These are phyloP conservation scores for Sebastes fasciatus DNA, from an alignment of 2,113 vertebrate species.

Conservation along the genomic window DNA sequence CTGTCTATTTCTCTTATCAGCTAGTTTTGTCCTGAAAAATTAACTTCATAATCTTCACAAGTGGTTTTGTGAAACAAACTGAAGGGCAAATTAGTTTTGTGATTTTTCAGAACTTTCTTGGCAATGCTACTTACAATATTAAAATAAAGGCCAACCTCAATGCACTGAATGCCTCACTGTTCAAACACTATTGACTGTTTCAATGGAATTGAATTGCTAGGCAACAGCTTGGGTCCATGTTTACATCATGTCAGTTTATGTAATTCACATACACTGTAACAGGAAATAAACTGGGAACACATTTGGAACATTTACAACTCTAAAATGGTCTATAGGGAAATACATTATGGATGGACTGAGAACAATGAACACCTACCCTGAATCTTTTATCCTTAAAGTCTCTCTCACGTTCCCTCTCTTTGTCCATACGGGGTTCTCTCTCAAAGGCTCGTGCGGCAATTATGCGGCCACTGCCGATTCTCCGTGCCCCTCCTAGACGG, in stretches of 20 bases:
- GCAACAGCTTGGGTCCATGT: too few relatives aligned
- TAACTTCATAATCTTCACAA: background rate
- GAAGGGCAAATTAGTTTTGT: background rate
- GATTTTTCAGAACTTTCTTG: background rate
- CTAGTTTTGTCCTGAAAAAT: background rate
- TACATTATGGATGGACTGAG: background rate
- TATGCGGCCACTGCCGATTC: constrained; percentile 96
- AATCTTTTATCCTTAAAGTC: constrained; percentile 98
- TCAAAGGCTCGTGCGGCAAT: constrained; percentile 92
- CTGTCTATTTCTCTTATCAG: background rate
- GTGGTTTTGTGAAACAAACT: background rate
- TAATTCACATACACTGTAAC: too few relatives aligned
- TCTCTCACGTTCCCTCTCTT: constrained; percentile 92
- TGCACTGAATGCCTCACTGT: background rate
- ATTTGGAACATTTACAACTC: too few relatives aligned
- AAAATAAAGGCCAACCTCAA: background rate
- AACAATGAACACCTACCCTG: constrained; percentile 84
- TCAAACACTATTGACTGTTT: background rate
- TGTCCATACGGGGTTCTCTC: constrained; percentile 90
- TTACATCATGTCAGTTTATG: too few relatives aligned
- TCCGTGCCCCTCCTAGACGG: constrained; percentile 89
- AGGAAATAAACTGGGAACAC: too few relatives aligned
- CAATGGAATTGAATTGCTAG: too few relatives aligned
- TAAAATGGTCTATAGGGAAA: background rate
- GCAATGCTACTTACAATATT: background rate